Evolutionary conservation across 2,113 vertebrate species (phyloP).

Genomic region (Lasiurus cinereus): DNA sequence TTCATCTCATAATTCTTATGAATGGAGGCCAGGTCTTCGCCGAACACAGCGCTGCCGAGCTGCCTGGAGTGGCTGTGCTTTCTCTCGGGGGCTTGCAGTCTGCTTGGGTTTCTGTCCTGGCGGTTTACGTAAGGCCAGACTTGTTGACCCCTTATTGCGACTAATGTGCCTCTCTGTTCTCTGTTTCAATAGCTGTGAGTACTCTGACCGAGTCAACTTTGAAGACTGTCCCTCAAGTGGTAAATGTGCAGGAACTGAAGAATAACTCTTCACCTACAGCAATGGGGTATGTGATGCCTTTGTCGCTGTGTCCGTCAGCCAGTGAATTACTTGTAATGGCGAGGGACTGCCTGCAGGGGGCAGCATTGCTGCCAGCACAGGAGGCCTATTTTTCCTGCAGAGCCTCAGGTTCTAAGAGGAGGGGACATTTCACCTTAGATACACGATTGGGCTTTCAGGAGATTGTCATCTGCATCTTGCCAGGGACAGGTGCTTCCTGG

Average conservation of each 20-base stretch:
- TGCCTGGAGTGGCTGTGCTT: neutral
- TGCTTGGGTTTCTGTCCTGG: neutral
- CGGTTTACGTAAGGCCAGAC: neutral
- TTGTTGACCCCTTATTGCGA: neutral
- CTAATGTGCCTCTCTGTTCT: neutral
- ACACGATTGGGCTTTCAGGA: neutral
- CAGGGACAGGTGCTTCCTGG: neutral
- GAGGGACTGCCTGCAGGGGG: slow-evolving; percentile 64
- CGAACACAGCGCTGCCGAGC: neutral
- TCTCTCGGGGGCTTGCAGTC: neutral
- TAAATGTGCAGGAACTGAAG: slow-evolving; percentile 94
- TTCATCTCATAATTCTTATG: neutral
- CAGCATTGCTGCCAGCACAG: neutral
- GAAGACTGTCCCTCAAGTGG: slow-evolving; percentile 95
- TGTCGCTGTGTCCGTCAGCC: fast-evolving
- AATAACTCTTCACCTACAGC: slow-evolving; percentile 85
- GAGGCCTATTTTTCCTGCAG: fast-evolving
- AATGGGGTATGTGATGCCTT: slow-evolving; percentile 87
- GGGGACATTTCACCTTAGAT: neutral
- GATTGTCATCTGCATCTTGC: neutral
- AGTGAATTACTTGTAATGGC: neutral
- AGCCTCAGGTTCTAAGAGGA: neutral
- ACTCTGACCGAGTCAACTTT: slow-evolving; percentile 93
- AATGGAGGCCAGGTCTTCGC: neutral
- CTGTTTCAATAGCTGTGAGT: slow-evolving; percentile 82